A percentile compares a stretch with the other conserved stretches of the same genome.
Evolutionary conservation across 2,797 vertebrate genomes (phyloP).

Genomic region (Enteromius anoplus): DNA sequence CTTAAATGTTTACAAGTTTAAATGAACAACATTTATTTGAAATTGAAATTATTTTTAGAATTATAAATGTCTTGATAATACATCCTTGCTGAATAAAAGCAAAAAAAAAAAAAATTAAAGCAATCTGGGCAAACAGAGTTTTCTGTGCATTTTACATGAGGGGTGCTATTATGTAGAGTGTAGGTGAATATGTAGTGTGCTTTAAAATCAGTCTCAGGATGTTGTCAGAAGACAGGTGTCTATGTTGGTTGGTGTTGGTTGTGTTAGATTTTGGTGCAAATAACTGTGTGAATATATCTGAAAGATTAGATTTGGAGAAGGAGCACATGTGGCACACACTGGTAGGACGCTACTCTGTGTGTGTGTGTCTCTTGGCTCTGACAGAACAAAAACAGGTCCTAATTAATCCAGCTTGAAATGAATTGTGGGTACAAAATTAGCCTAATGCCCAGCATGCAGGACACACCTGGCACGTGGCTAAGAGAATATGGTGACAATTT

Average conservation of each 20-base stretch:
- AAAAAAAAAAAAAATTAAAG: neutral
- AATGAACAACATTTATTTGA: neutral
- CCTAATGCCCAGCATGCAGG: conserved; percentile 29
- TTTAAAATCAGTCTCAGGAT: neutral
- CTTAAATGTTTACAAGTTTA: neutral
- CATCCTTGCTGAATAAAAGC: neutral
- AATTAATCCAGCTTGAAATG: conserved; percentile 53
- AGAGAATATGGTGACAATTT: conserved; percentile 14
- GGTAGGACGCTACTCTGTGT: neutral
- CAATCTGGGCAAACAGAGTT: neutral
- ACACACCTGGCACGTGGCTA: conserved; percentile 14
- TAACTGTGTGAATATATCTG: neutral
- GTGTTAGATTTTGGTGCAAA: neutral
- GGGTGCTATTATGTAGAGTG: neutral
- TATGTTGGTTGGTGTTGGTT: neutral
- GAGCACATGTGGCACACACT: conserved; percentile 10
- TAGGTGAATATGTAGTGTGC: neutral
- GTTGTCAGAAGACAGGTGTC: neutral
- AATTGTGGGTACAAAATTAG: conserved; percentile 32
- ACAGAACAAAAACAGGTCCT: conserved; percentile 45
- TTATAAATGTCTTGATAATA: neutral
- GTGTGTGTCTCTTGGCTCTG: conserved; percentile 35
- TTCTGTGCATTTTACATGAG: neutral
- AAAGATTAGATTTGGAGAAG: neutral
- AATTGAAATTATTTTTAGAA: neutral